Conservation (phyloP, 1,140 invertebrate species). For the Coelopa frigida region DNA sequence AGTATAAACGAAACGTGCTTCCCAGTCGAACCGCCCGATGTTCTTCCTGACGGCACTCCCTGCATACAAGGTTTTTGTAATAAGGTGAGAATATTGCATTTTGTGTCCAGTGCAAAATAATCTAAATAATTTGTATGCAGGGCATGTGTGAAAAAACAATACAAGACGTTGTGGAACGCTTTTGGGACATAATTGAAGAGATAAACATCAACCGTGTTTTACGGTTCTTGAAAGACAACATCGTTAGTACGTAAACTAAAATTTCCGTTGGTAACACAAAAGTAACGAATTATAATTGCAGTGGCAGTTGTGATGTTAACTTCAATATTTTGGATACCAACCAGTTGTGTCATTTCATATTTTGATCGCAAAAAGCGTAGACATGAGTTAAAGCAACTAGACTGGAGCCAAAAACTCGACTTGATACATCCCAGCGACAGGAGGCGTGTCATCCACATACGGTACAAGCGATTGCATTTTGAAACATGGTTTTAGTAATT, state of each 20-base stretch:
- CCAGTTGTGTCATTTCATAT: slow-evolving; percentile 74
- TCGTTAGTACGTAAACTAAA: slow-evolving; percentile 58
- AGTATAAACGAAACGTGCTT: slow-evolving; percentile 87
- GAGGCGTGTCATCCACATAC: slow-evolving; percentile 53
- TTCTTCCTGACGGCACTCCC: slow-evolving; percentile 85
- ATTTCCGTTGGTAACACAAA: not conserved
- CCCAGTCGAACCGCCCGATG: slow-evolving; percentile 77
- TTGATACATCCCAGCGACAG: slow-evolving; percentile 56
- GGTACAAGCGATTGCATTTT: slow-evolving; percentile 30
- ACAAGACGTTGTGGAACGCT: slow-evolving; percentile 88
- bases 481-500: slow-evolving; percentile 5
- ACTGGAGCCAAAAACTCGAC: slow-evolving; percentile 54
- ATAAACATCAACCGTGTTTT: slow-evolving; percentile 91
- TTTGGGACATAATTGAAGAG: slow-evolving; percentile 95
- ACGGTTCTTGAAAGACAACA: slow-evolving; percentile 77
- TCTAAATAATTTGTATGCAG: slow-evolving; percentile 46
- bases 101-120: not conserved
- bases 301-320: slow-evolving; percentile 78
- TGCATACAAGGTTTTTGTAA: slow-evolving; percentile 95
- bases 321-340: slow-evolving; percentile 86
- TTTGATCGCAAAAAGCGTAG: slow-evolving; percentile 61
- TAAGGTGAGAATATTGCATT: slow-evolving; percentile 53
- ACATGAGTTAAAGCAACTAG: slow-evolving; percentile 50
- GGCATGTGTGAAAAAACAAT: slow-evolving; percentile 91
- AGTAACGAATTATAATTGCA: too few relatives aligned